A percentile compares a stretch with the other conserved stretches of the same genome.
These are phyloP conservation scores for Bryconaethiops microstoma DNA, from an alignment of 2,797 vertebrate species.

Conservation along the genomic window DNA sequence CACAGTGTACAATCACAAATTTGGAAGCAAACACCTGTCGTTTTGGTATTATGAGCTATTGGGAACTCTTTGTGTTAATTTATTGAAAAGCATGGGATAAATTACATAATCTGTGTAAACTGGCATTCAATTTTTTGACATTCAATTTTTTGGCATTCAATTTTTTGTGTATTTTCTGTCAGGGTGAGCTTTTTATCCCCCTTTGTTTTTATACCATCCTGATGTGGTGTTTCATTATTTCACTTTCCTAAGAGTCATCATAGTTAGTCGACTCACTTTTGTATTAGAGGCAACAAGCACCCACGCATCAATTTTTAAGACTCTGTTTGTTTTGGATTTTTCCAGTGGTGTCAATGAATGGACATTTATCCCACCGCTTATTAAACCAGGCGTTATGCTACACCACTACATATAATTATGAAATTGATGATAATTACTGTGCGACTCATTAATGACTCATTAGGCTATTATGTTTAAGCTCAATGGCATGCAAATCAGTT, in stretches of 20 bases:
- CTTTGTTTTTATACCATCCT: not conserved
- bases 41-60: not conserved
- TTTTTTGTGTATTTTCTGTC: too few species aligned
- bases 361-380: conserved; percentile 51
- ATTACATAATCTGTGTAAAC: not conserved
- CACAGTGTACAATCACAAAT: conserved; percentile 35
- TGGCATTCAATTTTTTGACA: too few species aligned
- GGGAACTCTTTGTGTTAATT: not conserved
- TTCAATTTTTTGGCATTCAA: too few species aligned
- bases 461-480: conserved; percentile 77
- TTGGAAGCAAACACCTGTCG: conserved; percentile 16
- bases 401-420: conserved; percentile 79
- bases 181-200: not conserved
- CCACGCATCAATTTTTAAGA: conserved; percentile 40
- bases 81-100: not conserved
- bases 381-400: conserved; percentile 66
- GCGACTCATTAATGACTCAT: conserved; percentile 80
- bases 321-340: conserved; percentile 54
- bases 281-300: conserved; percentile 26
- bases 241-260: conserved; percentile 13
- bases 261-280: conserved; percentile 20
- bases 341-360: conserved; percentile 54
- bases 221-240: not conserved
- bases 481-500: conserved; percentile 78
- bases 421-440: conserved; percentile 80